A percentile compares a stretch with the other conserved stretches of the same genome.
phyloP scores from a whole-genome alignment of 2,113 vertebrate genomes.

The Cyprinodon variegatus region DNA sequence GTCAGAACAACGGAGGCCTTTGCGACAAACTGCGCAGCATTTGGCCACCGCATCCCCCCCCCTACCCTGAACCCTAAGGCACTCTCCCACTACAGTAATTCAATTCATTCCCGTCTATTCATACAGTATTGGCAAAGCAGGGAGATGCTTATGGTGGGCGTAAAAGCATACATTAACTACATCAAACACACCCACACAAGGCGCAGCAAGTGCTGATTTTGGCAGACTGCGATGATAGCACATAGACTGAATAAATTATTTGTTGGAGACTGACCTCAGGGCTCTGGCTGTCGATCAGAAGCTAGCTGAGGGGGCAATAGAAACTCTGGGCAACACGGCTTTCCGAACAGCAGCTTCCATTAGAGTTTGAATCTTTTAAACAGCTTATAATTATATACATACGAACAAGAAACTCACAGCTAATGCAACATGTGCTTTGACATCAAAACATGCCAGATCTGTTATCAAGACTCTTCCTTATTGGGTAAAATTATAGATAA shows the following conservation, averaged over 20 bases:
- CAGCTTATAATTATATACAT: constrained; percentile 16
- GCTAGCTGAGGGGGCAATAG: constrained; percentile 2
- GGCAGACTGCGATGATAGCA: constrained; percentile 38
- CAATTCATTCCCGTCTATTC: constrained; percentile 50
- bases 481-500: constrained; percentile 17
- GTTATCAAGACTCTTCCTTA: constrained; percentile 14
- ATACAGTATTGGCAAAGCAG: constrained; percentile 31
- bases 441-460: constrained; percentile 18
- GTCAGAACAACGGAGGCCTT: constrained; percentile 28
- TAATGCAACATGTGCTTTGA: constrained; percentile 15
- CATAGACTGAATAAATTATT: constrained; percentile 35
- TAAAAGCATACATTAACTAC: constrained; percentile 56
- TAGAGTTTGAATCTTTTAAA: constrained; percentile 10
- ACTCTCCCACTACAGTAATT: constrained; percentile 59
- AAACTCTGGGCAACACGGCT: constrained; percentile 2
- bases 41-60: constrained; percentile 6
- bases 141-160: constrained; percentile 47
- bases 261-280: constrained; percentile 33
- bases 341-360: background rate
- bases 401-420: constrained; percentile 7
- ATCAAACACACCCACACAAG: constrained; percentile 50
- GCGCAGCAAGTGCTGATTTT: constrained; percentile 41
- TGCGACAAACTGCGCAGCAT: constrained; percentile 28
- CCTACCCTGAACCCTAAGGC: background rate
- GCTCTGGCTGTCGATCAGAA: constrained; percentile 16